Percentiles rank a stretch among this genome's conserved stretches.
phyloP scores from a whole-genome alignment of 2,888 invertebrate genomes.

The Encarsia formosa region DNA sequence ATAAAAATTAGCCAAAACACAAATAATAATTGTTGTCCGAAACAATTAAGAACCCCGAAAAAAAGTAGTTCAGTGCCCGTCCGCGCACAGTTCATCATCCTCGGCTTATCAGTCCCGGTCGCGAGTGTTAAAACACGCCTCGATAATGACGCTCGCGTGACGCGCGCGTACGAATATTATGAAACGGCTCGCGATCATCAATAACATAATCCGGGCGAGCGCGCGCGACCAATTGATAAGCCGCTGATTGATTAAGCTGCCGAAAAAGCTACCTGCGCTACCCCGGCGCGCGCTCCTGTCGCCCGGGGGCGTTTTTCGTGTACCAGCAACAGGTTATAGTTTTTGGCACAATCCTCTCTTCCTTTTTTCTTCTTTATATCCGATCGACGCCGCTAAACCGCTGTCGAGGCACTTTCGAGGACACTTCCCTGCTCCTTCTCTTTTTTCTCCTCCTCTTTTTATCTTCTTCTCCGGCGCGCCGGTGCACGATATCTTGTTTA shows the following conservation, averaged over 20 bases:
- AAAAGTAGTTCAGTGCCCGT: too few species aligned
- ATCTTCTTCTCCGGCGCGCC: constrained; percentile 7
- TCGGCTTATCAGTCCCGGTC: constrained; percentile 5
- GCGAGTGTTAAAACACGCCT: constrained; percentile 4
- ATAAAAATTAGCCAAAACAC: too few species aligned
- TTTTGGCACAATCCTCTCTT: constrained; percentile 44
- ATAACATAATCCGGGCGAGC: constrained; percentile 16
- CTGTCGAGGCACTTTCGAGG: constrained; percentile 33
- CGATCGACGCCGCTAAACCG: constrained; percentile 35
- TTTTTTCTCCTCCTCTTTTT: constrained; percentile 13
- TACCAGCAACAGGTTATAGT: constrained; percentile 50
- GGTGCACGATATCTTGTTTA: constrained; percentile 4
- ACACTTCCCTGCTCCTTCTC: constrained; percentile 7
- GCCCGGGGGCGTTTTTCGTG: constrained; percentile 46
- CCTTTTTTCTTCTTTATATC: constrained; percentile 32
- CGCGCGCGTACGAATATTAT: constrained; percentile 16
- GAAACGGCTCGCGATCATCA: constrained; percentile 20
- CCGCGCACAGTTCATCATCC: too few species aligned
- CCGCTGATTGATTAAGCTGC: constrained; percentile 17
- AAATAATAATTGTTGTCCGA: too few species aligned
- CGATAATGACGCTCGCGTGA: constrained; percentile 11
- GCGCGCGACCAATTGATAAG: constrained; percentile 17
- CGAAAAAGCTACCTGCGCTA: too few species aligned
- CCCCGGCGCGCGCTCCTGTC: too few species aligned
- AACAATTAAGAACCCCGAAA: too few species aligned